A percentile compares a stretch with the other conserved stretches of the same genome.
These are phyloP conservation scores for Holothuria glaberrima DNA, from an alignment of 35 echinoderm and acorn worm genomes.

Conservation along the genomic window DNA sequence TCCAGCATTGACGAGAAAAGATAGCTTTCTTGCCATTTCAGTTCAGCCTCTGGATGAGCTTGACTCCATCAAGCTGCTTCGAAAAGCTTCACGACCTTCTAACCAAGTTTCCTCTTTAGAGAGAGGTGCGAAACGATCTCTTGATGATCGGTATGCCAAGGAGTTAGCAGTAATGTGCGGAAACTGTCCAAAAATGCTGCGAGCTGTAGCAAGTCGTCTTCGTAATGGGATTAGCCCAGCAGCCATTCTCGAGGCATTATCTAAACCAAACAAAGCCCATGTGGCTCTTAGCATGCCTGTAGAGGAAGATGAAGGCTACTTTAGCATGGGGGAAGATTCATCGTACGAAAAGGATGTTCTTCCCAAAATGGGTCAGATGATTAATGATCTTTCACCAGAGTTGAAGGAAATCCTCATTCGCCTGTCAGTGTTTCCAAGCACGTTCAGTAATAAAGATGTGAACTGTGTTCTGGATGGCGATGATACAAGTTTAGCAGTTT, in stretches of 20 bases:
- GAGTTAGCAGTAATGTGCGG: conserved; percentile 21
- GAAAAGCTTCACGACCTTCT: conserved; percentile 27
- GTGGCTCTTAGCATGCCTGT: background rate
- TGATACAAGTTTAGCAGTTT: conserved; percentile 11
- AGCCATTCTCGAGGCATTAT: background rate
- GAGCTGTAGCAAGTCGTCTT: conserved; percentile 48
- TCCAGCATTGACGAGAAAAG: conserved; percentile 1
- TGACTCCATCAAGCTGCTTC: conserved; percentile 56
- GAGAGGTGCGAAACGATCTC: background rate
- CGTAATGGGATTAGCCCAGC: conserved; percentile 15
- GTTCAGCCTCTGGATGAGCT: conserved; percentile 37
- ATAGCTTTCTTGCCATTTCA: conserved; percentile 23
- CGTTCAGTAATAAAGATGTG: conserved; percentile 23
- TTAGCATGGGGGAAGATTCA: conserved; percentile 24
- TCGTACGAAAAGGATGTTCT: conserved; percentile 31
- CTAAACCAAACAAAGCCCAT: conserved; percentile 29
- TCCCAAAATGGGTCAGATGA: conserved; percentile 36
- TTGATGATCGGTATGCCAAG: conserved; percentile 39
- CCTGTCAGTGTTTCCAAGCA: conserved; percentile 45
- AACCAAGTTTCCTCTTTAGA: background rate
- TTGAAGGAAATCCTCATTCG: conserved; percentile 40
- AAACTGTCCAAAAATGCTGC: conserved; percentile 46
- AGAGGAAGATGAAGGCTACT: conserved; percentile 26
- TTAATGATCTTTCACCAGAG: conserved; percentile 5
- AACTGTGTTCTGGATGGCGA: background rate